Base-by-base conservation (phyloP, 2,797 vertebrate genomes). In the Aldrovandia affinis region DNA sequence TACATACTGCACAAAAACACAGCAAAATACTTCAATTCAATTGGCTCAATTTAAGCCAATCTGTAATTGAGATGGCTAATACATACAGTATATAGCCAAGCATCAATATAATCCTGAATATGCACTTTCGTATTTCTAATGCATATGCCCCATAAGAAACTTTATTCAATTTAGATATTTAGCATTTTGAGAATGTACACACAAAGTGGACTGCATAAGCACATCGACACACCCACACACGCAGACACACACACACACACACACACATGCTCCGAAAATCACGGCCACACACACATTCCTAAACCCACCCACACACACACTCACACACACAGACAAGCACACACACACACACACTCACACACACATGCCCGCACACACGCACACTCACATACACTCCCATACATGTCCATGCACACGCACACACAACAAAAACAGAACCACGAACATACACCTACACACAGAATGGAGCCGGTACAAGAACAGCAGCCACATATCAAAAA, bases 181-280 rank as follows among this genome's bases (percentile, higher is more conserved):
- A 68, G 2, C n/a, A 70, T 22, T 22, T 20, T 39, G 36, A 68
- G 0, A 73, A 36, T 39, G 20, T 6, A 15, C 63, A 6, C 3
- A n/a, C 63, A 68, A 68, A 68, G 18, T 36, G 20, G 14, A 15
- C 52, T 14, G 14, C 44, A 68, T 47, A 82, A 39, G 47, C 73
- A 59, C n/a, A 52, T 10, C 7, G 50, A 83, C 20, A 65, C 28
- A 36, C 15, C 18, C 14, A 30, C 14, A 20, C 22, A 82, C n/a
- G 52, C 47, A 65, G 77, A 80, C 39, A 42, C 61, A 80, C 44
- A 75, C 25, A 81, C 25, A 85, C 2, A 83, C 50, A 80, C 70
- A 80, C 28, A 70, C 80, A 82, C 25, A 59, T 0, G 65, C 44
- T 39, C 65, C 20, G 9, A 36, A 1, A 18, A 50, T 44, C 25